phyloP scores from a whole-genome alignment of 2,113 vertebrate species.

The Neodon shergylaensis region DNA sequence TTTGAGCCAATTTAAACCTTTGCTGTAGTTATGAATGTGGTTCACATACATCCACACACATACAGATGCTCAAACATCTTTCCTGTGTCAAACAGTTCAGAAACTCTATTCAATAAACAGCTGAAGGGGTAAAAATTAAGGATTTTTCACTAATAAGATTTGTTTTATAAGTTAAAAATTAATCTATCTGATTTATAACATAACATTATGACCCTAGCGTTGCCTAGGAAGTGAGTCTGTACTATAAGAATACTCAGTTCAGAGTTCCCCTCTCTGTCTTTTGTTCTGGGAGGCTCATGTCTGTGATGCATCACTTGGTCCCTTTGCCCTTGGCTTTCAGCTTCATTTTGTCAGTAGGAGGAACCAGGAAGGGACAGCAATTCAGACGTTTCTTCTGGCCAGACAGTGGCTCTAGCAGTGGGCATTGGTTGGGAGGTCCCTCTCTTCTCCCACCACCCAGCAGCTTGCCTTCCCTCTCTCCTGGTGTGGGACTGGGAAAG shows the following conservation, averaged over 20 bases:
- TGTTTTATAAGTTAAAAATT: background rate
- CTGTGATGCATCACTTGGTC: background rate
- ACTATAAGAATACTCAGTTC: background rate
- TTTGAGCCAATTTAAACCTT: background rate
- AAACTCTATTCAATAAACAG: background rate
- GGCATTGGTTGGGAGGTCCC: background rate
- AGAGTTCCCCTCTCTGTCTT: background rate
- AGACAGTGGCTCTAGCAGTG: background rate
- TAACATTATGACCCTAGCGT: background rate
- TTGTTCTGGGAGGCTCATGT: background rate
- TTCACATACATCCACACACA: background rate
- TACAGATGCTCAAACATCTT: background rate
- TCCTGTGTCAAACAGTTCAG: background rate
- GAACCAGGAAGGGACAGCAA: background rate
- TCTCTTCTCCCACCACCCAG: background rate
- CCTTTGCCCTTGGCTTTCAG: background rate
- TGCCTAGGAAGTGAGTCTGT: background rate
- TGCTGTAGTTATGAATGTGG: background rate
- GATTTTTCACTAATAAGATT: background rate
- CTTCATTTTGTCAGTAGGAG: background rate
- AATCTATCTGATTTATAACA: background rate
- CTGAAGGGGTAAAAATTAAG: background rate
- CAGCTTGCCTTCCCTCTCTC: background rate
- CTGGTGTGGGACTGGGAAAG: background rate
- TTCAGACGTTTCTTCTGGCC: background rate